These are phyloP conservation scores for Corythornis madagascariensis DNA, from an alignment of 2,113 vertebrate genomes.

Conservation along the genomic window DNA sequence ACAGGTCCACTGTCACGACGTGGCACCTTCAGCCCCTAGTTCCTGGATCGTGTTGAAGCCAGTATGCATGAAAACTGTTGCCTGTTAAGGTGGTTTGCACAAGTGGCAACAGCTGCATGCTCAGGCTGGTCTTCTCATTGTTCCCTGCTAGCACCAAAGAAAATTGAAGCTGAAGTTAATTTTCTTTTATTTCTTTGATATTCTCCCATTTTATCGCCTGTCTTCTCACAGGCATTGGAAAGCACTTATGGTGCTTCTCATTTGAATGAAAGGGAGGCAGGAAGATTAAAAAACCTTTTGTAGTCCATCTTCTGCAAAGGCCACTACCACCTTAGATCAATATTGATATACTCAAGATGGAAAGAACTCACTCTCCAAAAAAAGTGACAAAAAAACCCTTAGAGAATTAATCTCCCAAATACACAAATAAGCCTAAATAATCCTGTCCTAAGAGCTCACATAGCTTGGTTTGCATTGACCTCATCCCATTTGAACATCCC, in stretches of 20 bases:
- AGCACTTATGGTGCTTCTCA: neutral
- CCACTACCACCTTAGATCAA: neutral
- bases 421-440: neutral
- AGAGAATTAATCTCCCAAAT: neutral
- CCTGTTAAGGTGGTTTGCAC: neutral
- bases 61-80: neutral
- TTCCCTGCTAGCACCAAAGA: neutral
- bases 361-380: neutral
- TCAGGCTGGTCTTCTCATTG: neutral
- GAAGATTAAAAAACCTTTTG: neutral
- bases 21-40: neutral
- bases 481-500: constrained; percentile 40
- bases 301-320: neutral
- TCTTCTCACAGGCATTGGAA: neutral
- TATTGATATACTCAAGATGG: neutral
- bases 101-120: neutral
- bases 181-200: neutral
- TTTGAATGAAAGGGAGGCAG: neutral
- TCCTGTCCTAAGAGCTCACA: neutral
- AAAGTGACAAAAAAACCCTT: neutral
- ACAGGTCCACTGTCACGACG: neutral
- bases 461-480: constrained; percentile 37
- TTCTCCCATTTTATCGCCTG: neutral
- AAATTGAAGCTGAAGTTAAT: neutral
- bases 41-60: neutral